Evolutionary conservation across 2,113 vertebrate genomes (phyloP), one percentile per base, ranked within the genome.

Genomic region (Pseudois nayaur): DNA sequence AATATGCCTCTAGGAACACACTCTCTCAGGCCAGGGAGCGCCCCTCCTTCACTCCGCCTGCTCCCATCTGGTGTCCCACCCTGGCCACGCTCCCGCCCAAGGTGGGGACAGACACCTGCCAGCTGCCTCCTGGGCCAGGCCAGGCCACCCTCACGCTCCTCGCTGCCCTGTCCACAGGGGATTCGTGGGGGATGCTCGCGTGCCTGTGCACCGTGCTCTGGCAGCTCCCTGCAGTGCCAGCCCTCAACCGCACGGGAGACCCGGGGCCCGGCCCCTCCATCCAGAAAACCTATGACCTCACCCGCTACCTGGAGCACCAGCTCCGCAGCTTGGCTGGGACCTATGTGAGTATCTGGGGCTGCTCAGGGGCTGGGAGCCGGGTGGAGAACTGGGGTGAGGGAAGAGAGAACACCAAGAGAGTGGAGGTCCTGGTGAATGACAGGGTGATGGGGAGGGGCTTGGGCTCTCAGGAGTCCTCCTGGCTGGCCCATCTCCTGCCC

Each of bases 291-390:
- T 99, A 99, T 60, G 99, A 99, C 98, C 99, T 99, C 97, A 99
- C 99, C 97, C 99, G 99, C 96, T 99, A 99, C 98, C 99, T 99
- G 99, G 99, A 99, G 98, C 99, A 99, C 97, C 99, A 99, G 98
- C 99, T 99, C 94, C 99, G 99, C 96, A 99, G 99, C 97, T 99
- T 99, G 98, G 99, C 99, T 97, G 99, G 99, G 97, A 99, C 99
- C 98, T 99, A 99, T 43, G 99, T 99, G 98, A 99, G 99, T 99
- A 98, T 94, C 62, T 33, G 14, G 83, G 64, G 74, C 25, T 1
- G 10, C 50, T 55, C 31, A 50, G 60, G 62, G 62, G 36, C 89
- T 57, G 50, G 89, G 83, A 14, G 27, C 40, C 57, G 62, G 93
- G 85, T 8, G 6, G 62, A 40, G 88, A 21, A 33, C 2, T 17